phyloP scores from a whole-genome alignment of 23 tunicate species.

The Botrylloides violaceus region DNA sequence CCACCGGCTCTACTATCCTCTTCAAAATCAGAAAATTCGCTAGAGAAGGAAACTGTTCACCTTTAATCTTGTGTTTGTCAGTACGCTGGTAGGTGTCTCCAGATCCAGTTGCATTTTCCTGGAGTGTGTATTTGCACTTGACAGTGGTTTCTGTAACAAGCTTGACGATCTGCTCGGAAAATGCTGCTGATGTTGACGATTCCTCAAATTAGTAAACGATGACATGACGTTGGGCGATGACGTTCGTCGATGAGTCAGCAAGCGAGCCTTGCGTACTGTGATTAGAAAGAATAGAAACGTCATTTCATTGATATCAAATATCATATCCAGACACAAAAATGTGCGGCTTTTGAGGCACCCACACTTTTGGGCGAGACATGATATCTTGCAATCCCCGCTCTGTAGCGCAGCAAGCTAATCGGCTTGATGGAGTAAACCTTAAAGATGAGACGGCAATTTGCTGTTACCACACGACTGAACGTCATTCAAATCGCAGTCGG shows the following conservation, averaged over 20 bases:
- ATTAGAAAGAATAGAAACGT: not conserved
- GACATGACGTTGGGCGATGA: conserved; percentile 27
- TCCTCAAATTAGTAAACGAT: conserved; percentile 14
- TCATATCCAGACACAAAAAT: too few relatives aligned
- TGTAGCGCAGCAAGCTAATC: too few relatives aligned
- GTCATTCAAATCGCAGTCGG: too few relatives aligned
- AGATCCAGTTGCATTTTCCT: conserved; percentile 33
- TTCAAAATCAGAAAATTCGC: too few relatives aligned
- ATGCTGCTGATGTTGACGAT: conserved; percentile 3
- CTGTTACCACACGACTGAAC: too few relatives aligned
- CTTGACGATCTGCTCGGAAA: conserved; percentile 3
- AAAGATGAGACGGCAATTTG: too few relatives aligned
- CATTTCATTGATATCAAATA: not conserved
- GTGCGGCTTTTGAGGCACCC: too few relatives aligned
- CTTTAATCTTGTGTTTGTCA: conserved; percentile 69
- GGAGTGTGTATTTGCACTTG: not conserved
- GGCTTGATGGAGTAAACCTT: too few relatives aligned
- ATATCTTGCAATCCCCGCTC: too few relatives aligned
- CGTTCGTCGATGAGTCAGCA: conserved; percentile 25
- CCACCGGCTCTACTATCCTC: too few relatives aligned
- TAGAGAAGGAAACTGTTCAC: too few relatives aligned
- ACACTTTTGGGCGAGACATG: too few relatives aligned
- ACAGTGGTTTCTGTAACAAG: not conserved
- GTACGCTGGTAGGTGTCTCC: conserved; percentile 82
- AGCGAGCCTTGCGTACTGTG: conserved; percentile 8